Percentiles rank a stretch among this genome's conserved stretches.
Conservation (phyloP, 2,797 vertebrate genomes). For the Chloroceryle inda region DNA sequence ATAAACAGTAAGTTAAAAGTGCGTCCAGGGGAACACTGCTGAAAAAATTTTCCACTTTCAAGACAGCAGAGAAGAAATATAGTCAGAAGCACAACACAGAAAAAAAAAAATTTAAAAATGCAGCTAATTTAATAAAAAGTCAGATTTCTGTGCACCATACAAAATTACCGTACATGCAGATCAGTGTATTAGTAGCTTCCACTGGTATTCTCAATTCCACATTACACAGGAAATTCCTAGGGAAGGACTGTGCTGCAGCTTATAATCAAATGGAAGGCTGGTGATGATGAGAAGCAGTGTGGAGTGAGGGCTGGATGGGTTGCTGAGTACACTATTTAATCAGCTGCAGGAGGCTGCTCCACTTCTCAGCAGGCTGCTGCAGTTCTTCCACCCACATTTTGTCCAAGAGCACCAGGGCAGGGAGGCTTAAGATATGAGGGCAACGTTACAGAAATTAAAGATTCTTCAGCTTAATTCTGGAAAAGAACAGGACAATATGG, state of each 20-base stretch:
- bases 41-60: neutral
- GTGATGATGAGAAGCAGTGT: neutral
- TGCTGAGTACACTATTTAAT: neutral
- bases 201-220: neutral
- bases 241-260: conserved; percentile 4
- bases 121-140: neutral
- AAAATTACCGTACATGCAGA: neutral
- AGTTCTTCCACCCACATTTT: neutral
- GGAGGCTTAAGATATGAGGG: conserved; percentile 84
- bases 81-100: neutral
- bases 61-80: neutral
- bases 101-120: neutral
- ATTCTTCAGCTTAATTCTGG: conserved; percentile 81
- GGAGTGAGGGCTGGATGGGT: neutral
- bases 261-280: neutral
- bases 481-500: conserved; percentile 76
- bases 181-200: neutral
- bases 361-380: neutral
- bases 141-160: neutral
- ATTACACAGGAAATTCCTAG: neutral
- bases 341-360: rapidly evolving
- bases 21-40: neutral
- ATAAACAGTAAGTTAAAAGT: neutral
- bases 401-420: neutral
- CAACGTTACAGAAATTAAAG: conserved; percentile 83